Evolutionary conservation across 2,888 invertebrate species (phyloP), one percentile per base, ranked within the genome.

Genomic region (Timandra comae): DNA sequence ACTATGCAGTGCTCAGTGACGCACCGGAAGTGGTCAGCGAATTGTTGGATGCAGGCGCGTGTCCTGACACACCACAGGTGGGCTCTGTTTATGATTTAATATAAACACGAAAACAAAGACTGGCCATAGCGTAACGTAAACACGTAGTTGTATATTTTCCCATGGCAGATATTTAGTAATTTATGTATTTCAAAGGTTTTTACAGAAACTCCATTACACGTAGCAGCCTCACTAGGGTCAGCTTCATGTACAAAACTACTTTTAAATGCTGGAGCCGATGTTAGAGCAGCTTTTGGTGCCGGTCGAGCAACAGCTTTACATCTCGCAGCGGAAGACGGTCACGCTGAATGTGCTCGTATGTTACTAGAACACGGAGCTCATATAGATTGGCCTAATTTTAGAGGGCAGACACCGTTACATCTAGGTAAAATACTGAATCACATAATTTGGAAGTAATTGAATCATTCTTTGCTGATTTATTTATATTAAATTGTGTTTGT

Each of bases 321-420:
- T 77, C 78, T 96, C 49, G 95, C 96, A 3, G 94, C 96, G 0
- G 95, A 95, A 61, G 95, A 96, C 52, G 95, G 95, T 3, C 93
- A 93, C 58, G 89, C 89, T 0, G 92, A 93, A 46, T 95, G 95
- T 48, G 91, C 92, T 1, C 84, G 87, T 30, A 67, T 94, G 10
- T 77, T 96, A 1, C 66, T 95, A 2, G 90, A 93, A 10, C 89
- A 91, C 28, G 91, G 92, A 1, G 95, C 96, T 1, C 88, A 91
- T 29, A 89, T 92, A n/a, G 91, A 94, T 56, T 90, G 91, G 30
- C 87, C 88, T 8, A 94, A 94, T 71, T 87, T 89, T 30, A 90
- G 92, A 59, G 89, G 90, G 35, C 94, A 95, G 76, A 94, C 95
- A 0, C 91, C 96, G 0, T 79, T 97, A 35, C 97, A 97, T 69